phyloP scores from a whole-genome alignment of 2,888 invertebrate species.

The Masnerella sp. region DNA sequence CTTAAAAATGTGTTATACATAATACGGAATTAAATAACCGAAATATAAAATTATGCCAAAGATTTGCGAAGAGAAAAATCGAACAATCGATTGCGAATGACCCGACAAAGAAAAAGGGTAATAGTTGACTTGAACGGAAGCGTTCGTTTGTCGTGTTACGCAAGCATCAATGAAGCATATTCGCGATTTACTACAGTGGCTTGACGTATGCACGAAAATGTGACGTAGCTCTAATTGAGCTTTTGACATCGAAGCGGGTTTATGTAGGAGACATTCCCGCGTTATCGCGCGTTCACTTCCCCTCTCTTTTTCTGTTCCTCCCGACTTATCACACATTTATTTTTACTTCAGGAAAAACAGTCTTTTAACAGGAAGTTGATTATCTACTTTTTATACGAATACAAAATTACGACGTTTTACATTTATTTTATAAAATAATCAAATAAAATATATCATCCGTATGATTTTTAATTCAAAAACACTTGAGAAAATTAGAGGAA shows the following conservation, averaged over 20 bases:
- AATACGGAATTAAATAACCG: too few relatives aligned
- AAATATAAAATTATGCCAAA: not conserved
- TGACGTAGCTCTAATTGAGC: slow-evolving; percentile 37
- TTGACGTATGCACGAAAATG: slow-evolving; percentile 33
- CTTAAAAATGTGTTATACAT: too few relatives aligned
- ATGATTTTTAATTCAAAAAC: too few relatives aligned
- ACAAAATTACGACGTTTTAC: too few relatives aligned
- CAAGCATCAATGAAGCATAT: slow-evolving; percentile 45
- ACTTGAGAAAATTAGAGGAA: too few relatives aligned
- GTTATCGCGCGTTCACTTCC: slow-evolving; percentile 31
- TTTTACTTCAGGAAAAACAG: too few relatives aligned
- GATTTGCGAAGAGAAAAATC: not conserved
- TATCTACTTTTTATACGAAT: too few relatives aligned
- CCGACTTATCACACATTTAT: too few relatives aligned
- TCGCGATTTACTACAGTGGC: slow-evolving; percentile 35
- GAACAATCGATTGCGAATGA: slow-evolving; percentile 19
- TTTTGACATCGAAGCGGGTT: slow-evolving; percentile 27
- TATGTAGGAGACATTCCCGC: slow-evolving; percentile 47
- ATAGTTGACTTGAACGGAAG: slow-evolving; percentile 39
- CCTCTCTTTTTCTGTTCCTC: too few relatives aligned
- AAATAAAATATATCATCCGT: too few relatives aligned
- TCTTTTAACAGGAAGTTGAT: too few relatives aligned
- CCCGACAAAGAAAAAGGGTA: slow-evolving; percentile 16
- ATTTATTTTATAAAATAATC: too few relatives aligned
- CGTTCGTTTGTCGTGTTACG: slow-evolving; percentile 34